phyloP scores from a whole-genome alignment of 1,140 invertebrate genomes.

The Temnothorax longispinosus region DNA sequence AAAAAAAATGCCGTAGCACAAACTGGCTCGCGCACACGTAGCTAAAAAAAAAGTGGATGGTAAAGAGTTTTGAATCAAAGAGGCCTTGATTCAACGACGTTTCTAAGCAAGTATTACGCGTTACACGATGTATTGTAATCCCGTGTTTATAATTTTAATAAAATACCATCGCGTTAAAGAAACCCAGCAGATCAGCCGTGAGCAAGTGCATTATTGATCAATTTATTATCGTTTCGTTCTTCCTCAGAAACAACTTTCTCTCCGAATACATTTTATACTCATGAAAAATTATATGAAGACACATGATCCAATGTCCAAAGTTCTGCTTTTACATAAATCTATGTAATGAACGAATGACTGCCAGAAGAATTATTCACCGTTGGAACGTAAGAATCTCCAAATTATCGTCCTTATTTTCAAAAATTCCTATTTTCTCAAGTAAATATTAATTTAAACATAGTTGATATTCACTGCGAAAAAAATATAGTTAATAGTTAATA shows the following conservation, averaged over 20 bases:
- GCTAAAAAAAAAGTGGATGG: conserved; percentile 64
- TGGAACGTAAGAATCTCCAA: neutral
- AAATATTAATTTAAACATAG: neutral
- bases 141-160: conserved; percentile 81
- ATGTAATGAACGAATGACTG: neutral
- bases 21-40: conserved; percentile 69
- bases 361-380: neutral
- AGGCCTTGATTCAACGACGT: conserved; percentile 80
- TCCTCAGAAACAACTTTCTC: neutral
- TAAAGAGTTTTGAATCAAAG: conserved; percentile 76
- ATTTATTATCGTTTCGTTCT: conserved; percentile 22
- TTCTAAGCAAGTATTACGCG: conserved; percentile 75
- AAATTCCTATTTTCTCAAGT: neutral
- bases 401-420: neutral
- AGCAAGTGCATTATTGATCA: neutral
- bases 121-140: conserved; percentile 77
- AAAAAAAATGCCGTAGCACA: conserved; percentile 59
- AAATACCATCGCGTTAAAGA: conserved; percentile 77
- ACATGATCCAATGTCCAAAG: neutral
- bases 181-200: conserved; percentile 41
- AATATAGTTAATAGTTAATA: neutral
- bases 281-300: neutral
- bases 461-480: neutral
- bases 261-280: neutral
- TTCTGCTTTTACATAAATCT: neutral